These are phyloP conservation scores for Ascidia mentula DNA, from an alignment of 23 tunicate species.

Conservation along the genomic window DNA sequence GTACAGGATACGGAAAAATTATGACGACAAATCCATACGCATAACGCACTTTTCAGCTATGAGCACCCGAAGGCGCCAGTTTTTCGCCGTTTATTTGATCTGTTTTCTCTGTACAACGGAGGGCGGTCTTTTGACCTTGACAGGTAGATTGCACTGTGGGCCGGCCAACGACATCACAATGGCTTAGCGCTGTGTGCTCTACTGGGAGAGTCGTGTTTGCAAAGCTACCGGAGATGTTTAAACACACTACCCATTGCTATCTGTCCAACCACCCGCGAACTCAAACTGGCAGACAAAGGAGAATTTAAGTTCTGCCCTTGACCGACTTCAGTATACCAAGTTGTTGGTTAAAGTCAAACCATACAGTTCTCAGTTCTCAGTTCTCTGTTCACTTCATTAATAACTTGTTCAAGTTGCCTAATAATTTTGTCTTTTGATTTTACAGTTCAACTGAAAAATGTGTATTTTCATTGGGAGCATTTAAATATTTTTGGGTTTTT, in stretches of 20 bases:
- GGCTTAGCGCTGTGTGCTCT: background rate
- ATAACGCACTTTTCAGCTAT: too few species aligned
- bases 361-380: too few species aligned
- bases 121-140: background rate
- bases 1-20: background rate
- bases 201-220: background rate
- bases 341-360: too few species aligned
- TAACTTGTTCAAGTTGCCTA: too few species aligned
- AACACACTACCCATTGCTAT: conserved; percentile 2
- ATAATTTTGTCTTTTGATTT: too few species aligned
- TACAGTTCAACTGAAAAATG: too few species aligned
- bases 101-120: too few species aligned
- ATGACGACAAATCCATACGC: background rate
- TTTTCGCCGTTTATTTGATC: too few species aligned
- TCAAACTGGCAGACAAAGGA: background rate
- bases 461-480: too few species aligned
- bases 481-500: too few species aligned
- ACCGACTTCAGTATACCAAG: background rate
- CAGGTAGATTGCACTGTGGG: background rate
- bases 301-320: background rate
- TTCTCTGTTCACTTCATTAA: too few species aligned
- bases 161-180: background rate
- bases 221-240: conserved; percentile 5
- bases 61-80: too few species aligned
- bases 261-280: background rate